Evolutionary conservation across 2,888 invertebrate species (phyloP).

Genomic region (Meteorus colon): DNA sequence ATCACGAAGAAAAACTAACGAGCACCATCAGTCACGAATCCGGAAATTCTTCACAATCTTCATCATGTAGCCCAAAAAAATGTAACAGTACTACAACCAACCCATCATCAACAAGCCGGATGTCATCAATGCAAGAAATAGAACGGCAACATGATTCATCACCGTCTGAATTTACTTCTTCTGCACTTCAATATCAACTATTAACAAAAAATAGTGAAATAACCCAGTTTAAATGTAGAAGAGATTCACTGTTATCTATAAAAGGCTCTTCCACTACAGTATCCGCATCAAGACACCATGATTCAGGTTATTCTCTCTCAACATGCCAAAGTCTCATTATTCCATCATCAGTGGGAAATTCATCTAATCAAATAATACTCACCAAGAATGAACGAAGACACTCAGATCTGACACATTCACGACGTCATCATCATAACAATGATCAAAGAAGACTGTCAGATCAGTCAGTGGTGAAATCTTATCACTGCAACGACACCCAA

Average conservation of each 20-base stretch:
- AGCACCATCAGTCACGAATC: conserved; percentile 54
- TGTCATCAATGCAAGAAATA: conserved; percentile 52
- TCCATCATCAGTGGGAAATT: conserved; percentile 59
- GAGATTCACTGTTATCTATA: conserved; percentile 50
- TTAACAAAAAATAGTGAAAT: conserved; percentile 32
- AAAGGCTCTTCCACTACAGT: conserved; percentile 53
- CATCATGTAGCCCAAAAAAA: conserved; percentile 43
- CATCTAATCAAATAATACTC: conserved; percentile 43
- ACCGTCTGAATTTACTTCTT: conserved; percentile 49
- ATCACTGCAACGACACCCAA: conserved; percentile 1
- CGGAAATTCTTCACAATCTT: conserved; percentile 52
- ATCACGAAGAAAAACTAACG: conserved; percentile 44
- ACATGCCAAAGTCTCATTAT: conserved; percentile 65
- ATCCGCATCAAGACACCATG: conserved; percentile 54
- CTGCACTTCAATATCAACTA: conserved; percentile 42
- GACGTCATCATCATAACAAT: conserved; percentile 21
- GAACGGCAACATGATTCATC: conserved; percentile 59
- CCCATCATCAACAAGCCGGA: conserved; percentile 56
- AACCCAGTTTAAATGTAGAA: conserved; percentile 45
- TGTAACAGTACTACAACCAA: conserved; percentile 49
- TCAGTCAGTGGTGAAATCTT: conserved; percentile 48
- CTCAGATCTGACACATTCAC: conserved; percentile 58
- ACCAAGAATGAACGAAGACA: conserved; percentile 51
- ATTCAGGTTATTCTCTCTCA: conserved; percentile 62
- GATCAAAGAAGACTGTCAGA: conserved; percentile 55